Percentiles rank a stretch among this genome's conserved stretches.
These are phyloP conservation scores for Hemichromis elongatus DNA, from an alignment of 2,113 vertebrate species.

Conservation along the genomic window DNA sequence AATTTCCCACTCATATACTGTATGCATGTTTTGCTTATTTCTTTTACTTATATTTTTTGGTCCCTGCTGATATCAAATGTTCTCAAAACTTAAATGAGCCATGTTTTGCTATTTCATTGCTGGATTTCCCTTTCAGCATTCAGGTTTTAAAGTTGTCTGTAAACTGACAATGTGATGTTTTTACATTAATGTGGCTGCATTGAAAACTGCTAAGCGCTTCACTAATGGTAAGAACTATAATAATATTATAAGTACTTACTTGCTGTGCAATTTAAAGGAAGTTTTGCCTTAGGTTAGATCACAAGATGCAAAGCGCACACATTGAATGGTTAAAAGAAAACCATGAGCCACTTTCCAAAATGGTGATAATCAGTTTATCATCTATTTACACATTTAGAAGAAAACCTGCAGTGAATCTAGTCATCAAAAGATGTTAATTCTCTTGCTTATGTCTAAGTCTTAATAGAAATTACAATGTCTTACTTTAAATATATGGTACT, in stretches of 20 bases:
- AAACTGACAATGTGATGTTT: neutral
- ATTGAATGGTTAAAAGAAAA: neutral
- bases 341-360: neutral
- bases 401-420: neutral
- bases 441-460: conserved; percentile 52
- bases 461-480: conserved; percentile 64
- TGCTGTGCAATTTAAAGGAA: neutral
- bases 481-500: conserved; percentile 44
- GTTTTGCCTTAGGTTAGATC: neutral
- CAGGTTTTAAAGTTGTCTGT: neutral
- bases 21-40: conserved; percentile 12
- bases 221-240: neutral
- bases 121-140: neutral
- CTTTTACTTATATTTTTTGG: neutral
- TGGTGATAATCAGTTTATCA: neutral
- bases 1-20: neutral
- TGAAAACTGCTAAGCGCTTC: neutral
- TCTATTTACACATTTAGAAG: neutral
- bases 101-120: neutral
- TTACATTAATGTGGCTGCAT: neutral
- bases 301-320: neutral
- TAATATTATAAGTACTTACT: neutral
- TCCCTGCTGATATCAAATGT: neutral
- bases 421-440: neutral
- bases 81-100: neutral